Base-by-base conservation (phyloP, 2,113 vertebrate species). In the Cygnus atratus region DNA sequence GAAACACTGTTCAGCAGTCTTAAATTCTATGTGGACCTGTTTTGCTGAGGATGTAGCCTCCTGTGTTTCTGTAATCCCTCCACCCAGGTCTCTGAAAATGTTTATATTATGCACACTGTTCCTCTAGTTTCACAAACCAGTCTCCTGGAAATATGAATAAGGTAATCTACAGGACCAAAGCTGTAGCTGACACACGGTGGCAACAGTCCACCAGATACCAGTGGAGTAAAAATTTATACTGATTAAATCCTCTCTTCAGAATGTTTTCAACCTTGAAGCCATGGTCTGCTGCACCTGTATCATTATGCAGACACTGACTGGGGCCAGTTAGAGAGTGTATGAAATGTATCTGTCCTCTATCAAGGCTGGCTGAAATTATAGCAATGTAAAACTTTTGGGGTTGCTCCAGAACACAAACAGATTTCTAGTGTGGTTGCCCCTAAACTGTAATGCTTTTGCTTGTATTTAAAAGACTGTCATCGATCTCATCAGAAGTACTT, bases 61-160 rank as follows among this genome's bases (percentile, higher is more conserved):
- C 21, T 35, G 8, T 50, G 54, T 37, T 37, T 54, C 58, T 18
- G 2, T 78, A 82, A 48, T 50, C 48, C 10, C 16, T 82, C 7
- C 44, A 22, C 5, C 5, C 5, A 37, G 4, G 10, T 78, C 33
- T 93, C 57, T 84, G 76, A 82, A 88, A 91, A 78, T 29, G 3
- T 43, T 31, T n/a, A 0, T 44, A 41, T 19, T 20, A 24, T 41
- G 8, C 11, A 41, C 4, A 8, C 26, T 10, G 6, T 65, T 28
- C 71, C 24, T 71, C 48, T 54, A 29, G n/a, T 78, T 91, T 92
- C 31, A n/a, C 37, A 70, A 76, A 52, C 2, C 6, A 58, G 10
- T 75, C 24, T 55, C 3, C 26, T 57, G 35, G 25, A 72, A 75
- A 65, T 52, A 68, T 1, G 5, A 90, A 55, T 41, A 85, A 68